phyloP scores from a whole-genome alignment of 2,888 invertebrate species.

The Hydraecia micacea region DNA sequence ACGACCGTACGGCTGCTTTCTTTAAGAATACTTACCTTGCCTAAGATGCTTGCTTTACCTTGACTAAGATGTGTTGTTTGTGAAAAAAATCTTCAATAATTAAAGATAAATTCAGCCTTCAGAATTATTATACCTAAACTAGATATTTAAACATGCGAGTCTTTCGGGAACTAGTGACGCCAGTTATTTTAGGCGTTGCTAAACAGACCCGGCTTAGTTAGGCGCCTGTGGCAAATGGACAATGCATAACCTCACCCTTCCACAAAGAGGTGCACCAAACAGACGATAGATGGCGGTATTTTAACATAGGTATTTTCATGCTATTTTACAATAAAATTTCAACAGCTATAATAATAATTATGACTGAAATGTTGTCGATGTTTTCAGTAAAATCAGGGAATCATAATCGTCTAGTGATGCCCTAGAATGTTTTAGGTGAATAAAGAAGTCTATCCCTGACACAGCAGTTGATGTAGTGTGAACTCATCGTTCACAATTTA shows the following conservation, averaged over 20 bases:
- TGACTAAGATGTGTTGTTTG: too few relatives aligned
- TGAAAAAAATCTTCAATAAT: not conserved
- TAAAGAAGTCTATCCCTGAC: not conserved
- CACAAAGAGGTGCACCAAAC: not conserved
- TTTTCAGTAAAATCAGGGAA: not conserved
- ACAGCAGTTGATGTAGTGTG: not conserved
- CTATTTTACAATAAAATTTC: too few relatives aligned
- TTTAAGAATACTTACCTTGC: too few relatives aligned
- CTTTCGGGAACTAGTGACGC: not conserved
- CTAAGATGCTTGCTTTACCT: too few relatives aligned
- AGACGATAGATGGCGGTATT: slow-evolving; percentile 32
- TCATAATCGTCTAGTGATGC: not conserved
- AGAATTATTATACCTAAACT: not conserved
- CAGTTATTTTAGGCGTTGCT: not conserved
- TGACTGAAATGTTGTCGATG: not conserved
- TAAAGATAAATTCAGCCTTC: not conserved
- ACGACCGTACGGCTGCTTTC: not conserved
- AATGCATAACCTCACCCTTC: not conserved
- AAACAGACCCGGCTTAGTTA: not conserved
- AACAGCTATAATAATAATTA: too few relatives aligned
- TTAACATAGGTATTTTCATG: not conserved
- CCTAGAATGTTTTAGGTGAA: not conserved
- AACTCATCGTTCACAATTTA: not conserved
- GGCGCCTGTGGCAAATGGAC: not conserved
- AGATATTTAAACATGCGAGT: not conserved